phyloP scores from a whole-genome alignment of 2,888 invertebrate genomes.

The Hydriomena furcata region DNA sequence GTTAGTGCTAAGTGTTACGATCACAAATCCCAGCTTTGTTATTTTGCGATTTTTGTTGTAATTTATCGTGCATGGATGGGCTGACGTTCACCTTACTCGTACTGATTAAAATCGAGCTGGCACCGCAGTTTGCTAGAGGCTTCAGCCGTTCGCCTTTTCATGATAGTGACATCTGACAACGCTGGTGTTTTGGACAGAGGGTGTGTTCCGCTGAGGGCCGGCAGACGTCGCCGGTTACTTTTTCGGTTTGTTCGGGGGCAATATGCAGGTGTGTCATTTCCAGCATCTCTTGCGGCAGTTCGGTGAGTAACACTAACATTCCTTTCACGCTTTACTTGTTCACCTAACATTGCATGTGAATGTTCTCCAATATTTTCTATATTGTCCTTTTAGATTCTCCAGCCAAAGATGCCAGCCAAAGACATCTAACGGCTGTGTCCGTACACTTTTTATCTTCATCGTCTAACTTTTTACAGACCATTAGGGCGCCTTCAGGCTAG shows the following conservation, averaged over 20 bases:
- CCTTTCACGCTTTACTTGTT: conserved; percentile 43
- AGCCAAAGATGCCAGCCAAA: neutral
- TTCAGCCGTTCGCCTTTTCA: conserved; percentile 18
- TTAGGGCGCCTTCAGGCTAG: no score
- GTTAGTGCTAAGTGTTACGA: conserved; percentile 67
- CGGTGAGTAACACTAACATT: conserved; percentile 68
- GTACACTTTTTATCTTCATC: no score
- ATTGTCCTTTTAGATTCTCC: neutral
- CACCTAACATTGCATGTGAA: conserved; percentile 28
- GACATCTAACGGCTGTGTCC: no score
- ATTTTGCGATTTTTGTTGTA: conserved; percentile 69
- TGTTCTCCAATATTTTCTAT: conserved; percentile 8
- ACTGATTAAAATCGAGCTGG: conserved; percentile 38
- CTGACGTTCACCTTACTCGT: conserved; percentile 50
- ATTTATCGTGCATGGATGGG: conserved; percentile 67
- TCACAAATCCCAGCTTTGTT: conserved; percentile 65
- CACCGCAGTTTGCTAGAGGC: conserved; percentile 34
- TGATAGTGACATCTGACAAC: conserved; percentile 47
- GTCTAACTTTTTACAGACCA: no score
- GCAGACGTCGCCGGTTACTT: conserved; percentile 59
- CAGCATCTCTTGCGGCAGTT: conserved; percentile 81
- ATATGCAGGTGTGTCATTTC: conserved; percentile 84
- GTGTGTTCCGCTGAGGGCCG: conserved; percentile 66
- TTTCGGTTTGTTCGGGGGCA: conserved; percentile 68
- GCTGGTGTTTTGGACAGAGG: conserved; percentile 80